Evolutionary conservation across 35 echinoderm and acorn worm species (phyloP).

Genomic region (Acanthaster planci): DNA sequence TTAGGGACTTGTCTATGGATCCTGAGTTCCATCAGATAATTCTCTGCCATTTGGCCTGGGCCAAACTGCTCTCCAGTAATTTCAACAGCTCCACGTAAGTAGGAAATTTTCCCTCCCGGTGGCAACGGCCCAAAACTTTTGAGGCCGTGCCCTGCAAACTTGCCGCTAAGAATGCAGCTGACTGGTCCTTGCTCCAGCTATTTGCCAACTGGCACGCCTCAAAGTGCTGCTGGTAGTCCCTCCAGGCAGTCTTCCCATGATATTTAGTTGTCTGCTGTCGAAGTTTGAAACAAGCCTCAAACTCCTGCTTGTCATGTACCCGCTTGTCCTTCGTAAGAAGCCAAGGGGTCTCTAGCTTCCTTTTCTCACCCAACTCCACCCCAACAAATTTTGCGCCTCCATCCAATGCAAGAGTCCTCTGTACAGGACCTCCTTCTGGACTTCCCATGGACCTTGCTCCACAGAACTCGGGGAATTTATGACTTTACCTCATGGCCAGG

Average conservation of each 20-base stretch:
- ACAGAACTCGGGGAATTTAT: too few species aligned
- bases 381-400: too few species aligned
- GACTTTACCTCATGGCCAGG: too few species aligned
- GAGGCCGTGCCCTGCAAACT: slow-evolving; percentile 32
- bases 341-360: too few species aligned
- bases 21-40: slow-evolving; percentile 45
- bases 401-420: too few species aligned
- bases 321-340: too few species aligned
- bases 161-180: slow-evolving; percentile 28
- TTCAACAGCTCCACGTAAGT: slow-evolving; percentile 26
- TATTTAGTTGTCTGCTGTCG: too few species aligned
- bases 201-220: slow-evolving; percentile 30
- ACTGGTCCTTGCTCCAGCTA: slow-evolving; percentile 21
- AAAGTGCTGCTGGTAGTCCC: slow-evolving; percentile 50
- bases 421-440: too few species aligned
- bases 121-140: background rate
- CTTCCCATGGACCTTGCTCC: too few species aligned
- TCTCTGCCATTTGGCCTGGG: slow-evolving; percentile 40
- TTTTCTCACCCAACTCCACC: too few species aligned
- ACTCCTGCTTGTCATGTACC: too few species aligned
- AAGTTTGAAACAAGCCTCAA: too few species aligned
- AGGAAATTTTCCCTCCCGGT: background rate
- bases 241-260: slow-evolving; percentile 43
- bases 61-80: slow-evolving; percentile 31
- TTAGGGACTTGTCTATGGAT: background rate